Conservation (phyloP, 2,113 vertebrate species). For the Rhinolophus sinicus region DNA sequence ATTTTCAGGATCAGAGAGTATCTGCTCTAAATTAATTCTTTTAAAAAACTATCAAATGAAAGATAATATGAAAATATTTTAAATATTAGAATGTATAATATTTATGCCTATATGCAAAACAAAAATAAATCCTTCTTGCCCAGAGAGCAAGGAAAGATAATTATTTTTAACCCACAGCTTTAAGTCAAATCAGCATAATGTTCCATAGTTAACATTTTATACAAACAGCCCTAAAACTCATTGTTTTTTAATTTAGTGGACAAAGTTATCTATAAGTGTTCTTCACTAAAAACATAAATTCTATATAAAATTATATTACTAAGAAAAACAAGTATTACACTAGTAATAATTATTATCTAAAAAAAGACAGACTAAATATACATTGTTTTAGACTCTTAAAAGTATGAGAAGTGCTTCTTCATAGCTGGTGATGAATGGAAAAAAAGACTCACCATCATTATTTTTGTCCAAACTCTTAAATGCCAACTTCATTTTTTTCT, state of each 20-base stretch:
- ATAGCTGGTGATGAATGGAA: not conserved
- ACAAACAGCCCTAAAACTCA: not conserved
- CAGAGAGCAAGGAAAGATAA: constrained; percentile 1
- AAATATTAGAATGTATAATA: not conserved
- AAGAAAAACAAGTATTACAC: not conserved
- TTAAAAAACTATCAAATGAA: not conserved
- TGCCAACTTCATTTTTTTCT: constrained; percentile 96
- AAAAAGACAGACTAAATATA: not conserved
- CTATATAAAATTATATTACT: constrained; percentile 39
- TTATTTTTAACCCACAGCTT: not conserved
- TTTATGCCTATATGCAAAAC: not conserved
- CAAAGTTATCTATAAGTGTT: constrained; percentile 10
- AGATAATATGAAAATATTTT: not conserved
- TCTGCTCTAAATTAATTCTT: not conserved
- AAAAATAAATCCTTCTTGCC: constrained; percentile 6
- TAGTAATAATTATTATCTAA: not conserved
- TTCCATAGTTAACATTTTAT: constrained; percentile 6
- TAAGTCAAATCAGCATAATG: not conserved
- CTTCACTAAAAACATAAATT: constrained; percentile 6
- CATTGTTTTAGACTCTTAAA: not conserved
- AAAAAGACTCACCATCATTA: constrained; percentile 90
- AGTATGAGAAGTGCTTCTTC: not conserved
- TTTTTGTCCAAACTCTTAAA: constrained; percentile 98
- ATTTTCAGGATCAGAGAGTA: constrained; percentile 38
- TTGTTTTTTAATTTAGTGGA: constrained; percentile 25